Evolutionary conservation across 2,888 invertebrate species (phyloP).

Genomic region (Oscheius onirici): DNA sequence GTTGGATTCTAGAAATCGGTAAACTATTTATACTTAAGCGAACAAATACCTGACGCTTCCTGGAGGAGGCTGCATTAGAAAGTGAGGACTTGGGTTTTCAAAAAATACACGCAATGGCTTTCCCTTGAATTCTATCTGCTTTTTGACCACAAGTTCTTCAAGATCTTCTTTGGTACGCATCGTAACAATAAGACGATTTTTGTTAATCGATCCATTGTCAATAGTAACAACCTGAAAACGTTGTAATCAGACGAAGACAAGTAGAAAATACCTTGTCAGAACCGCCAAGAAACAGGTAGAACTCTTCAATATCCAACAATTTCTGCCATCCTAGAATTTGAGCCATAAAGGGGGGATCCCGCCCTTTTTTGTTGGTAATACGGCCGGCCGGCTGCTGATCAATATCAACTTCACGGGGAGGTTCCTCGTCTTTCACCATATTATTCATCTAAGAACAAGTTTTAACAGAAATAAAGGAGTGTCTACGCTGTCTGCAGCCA

Average conservation of each 20-base stretch:
- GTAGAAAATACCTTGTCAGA: not conserved
- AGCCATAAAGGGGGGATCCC: too few relatives aligned
- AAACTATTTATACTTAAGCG: not conserved
- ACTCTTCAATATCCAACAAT: not conserved
- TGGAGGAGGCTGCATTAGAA: not conserved
- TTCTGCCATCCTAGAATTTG: not conserved
- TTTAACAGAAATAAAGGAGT: not conserved
- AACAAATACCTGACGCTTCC: not conserved
- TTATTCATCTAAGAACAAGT: conserved; percentile 20
- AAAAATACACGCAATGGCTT: too few relatives aligned
- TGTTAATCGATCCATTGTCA: not conserved
- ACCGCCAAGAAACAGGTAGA: conserved; percentile 18
- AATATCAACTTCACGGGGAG: not conserved
- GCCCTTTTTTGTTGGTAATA: too few relatives aligned
- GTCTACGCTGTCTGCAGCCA: conserved; percentile 27
- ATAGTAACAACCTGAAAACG: not conserved
- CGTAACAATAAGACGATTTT: too few relatives aligned
- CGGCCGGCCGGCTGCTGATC: not conserved
- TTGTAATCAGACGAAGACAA: not conserved
- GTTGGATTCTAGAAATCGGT: conserved; percentile 7
- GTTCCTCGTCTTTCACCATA: conserved; percentile 22
- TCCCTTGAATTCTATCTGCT: too few relatives aligned
- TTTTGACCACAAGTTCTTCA: too few relatives aligned
- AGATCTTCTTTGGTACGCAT: too few relatives aligned
- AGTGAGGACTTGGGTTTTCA: not conserved